Conservation (phyloP, 2,888 invertebrate genomes). For the Stenichneumon culpator region DNA sequence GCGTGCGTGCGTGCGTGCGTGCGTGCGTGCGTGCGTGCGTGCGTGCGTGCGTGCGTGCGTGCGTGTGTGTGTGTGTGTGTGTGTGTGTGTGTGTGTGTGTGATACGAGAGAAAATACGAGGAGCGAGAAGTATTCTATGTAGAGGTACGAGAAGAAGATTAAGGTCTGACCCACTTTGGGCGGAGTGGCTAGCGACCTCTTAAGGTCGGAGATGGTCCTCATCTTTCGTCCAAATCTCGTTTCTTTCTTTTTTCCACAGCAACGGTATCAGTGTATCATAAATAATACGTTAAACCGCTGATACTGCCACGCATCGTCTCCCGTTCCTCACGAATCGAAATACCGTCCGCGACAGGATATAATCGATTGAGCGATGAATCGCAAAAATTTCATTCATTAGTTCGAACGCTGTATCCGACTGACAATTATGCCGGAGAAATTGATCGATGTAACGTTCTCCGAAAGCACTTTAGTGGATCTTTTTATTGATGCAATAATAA, state of each 20-base stretch:
- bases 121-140: constrained; percentile 33
- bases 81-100: constrained; percentile 3
- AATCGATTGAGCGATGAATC: constrained; percentile 26
- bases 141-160: constrained; percentile 49
- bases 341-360: neutral
- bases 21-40: neutral
- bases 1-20: constrained; percentile 1
- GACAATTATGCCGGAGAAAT: neutral
- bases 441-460: neutral
- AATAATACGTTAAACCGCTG: constrained; percentile 6
- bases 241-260: constrained; percentile 42
- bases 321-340: neutral
- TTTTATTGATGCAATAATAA: neutral
- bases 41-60: neutral
- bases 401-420: neutral
- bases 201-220: constrained; percentile 58
- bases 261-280: constrained; percentile 36
- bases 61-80: neutral
- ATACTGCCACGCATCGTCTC: neutral
- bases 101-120: constrained; percentile 30
- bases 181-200: constrained; percentile 58
- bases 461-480: neutral
- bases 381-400: constrained; percentile 4
- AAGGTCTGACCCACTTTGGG: constrained; percentile 65
- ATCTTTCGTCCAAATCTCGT: constrained; percentile 52